These are phyloP conservation scores for Meloe dianella DNA, from an alignment of 2,888 invertebrate species.

Conservation along the genomic window DNA sequence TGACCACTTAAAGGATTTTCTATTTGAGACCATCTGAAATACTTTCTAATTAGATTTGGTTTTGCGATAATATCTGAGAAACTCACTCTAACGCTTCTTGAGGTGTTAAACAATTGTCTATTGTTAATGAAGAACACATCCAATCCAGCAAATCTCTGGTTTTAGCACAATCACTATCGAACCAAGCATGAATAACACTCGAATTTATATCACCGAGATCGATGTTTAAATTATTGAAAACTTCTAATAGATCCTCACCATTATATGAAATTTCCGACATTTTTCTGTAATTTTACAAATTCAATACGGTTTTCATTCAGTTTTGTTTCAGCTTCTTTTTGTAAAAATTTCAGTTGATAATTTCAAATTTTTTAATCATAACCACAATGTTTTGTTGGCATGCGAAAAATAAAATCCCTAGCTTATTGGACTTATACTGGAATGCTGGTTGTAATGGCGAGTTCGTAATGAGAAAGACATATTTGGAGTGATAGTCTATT, in stretches of 20 bases:
- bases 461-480: too few species aligned
- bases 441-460: background rate
- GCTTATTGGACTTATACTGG: background rate
- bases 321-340: background rate
- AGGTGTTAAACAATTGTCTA: conserved; percentile 44
- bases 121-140: conserved; percentile 46
- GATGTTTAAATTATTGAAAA: conserved; percentile 42
- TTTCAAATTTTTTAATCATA: conserved; percentile 1
- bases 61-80: background rate
- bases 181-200: conserved; percentile 51
- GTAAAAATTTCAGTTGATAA: conserved; percentile 1
- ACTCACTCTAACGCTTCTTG: conserved; percentile 42
- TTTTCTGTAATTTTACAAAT: background rate
- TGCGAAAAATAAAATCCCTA: background rate
- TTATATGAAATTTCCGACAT: conserved; percentile 23
- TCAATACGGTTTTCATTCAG: background rate
- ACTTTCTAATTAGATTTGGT: background rate
- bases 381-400: background rate
- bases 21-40: conserved; percentile 37
- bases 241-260: conserved; percentile 41
- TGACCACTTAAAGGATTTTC: conserved; percentile 27
- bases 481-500: too few species aligned
- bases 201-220: conserved; percentile 40
- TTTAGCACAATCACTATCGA: conserved; percentile 48
- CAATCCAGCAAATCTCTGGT: conserved; percentile 47